phyloP scores from a whole-genome alignment of 2,797 vertebrate species.

The Chiroxiphia lanceolata region DNA sequence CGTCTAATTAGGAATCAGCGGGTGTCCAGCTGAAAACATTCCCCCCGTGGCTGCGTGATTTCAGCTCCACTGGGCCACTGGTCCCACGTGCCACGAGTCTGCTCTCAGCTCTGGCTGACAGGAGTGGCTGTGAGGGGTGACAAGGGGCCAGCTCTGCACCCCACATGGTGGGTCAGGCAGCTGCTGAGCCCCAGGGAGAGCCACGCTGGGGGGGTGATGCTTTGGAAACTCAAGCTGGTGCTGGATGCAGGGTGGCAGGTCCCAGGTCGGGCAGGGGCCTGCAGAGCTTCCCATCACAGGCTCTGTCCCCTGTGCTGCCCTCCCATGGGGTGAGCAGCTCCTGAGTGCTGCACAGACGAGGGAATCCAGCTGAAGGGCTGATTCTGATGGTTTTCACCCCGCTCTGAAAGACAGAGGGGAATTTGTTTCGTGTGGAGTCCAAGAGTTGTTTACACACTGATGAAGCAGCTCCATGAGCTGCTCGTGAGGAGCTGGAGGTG shows the following conservation, averaged over 20 bases:
- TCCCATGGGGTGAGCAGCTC: not conserved
- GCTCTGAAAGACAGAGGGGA: not conserved
- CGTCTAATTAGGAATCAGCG: not conserved
- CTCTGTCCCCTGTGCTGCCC: fast-evolving
- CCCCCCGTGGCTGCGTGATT: fast-evolving
- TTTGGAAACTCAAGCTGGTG: not conserved
- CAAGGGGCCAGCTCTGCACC: not conserved
- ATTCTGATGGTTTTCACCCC: not conserved
- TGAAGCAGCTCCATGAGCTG: not conserved
- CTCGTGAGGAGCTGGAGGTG: not conserved
- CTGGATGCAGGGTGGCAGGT: not conserved
- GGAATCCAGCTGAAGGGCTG: not conserved
- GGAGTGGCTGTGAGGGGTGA: not conserved
- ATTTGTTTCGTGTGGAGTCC: not conserved
- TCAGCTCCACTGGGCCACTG: not conserved
- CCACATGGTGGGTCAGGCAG: not conserved
- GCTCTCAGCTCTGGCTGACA: not conserved
- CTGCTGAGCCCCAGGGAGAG: not conserved
- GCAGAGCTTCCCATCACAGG: fast-evolving
- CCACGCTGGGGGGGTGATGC: fast-evolving
- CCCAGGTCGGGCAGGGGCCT: not conserved
- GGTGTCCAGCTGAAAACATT: not conserved
- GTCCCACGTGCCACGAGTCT: not conserved
- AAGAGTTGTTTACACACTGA: slow-evolving; percentile 5
- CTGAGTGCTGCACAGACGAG: fast-evolving